Conservation (phyloP, 2,888 invertebrate genomes). For the Apamea anceps region DNA sequence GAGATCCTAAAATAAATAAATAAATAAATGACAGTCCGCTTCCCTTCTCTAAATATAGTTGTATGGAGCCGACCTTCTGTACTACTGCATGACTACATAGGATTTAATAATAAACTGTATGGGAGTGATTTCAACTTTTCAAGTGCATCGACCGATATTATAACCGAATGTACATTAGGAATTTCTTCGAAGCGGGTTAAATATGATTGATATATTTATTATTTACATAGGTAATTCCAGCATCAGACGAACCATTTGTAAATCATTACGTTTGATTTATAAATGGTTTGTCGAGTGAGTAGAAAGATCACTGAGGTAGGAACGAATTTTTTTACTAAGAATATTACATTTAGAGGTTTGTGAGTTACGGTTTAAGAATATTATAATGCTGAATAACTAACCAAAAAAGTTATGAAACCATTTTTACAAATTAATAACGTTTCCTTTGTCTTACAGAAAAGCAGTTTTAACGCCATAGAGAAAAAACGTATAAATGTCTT, state of each 20-base stretch:
- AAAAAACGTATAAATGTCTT: not conserved
- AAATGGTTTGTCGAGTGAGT: not conserved
- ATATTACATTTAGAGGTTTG: not conserved
- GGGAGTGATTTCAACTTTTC: conserved; percentile 26
- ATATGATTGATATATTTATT: conserved; percentile 18
- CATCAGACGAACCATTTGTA: not conserved
- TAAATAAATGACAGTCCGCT: too few relatives aligned
- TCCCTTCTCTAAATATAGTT: not conserved
- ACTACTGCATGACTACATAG: not conserved
- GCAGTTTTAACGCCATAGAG: not conserved
- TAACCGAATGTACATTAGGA: not conserved
- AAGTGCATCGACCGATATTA: conserved; percentile 19
- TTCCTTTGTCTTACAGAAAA: not conserved
- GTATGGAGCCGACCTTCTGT: not conserved
- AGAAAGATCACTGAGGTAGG: not conserved
- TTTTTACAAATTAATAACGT: too few relatives aligned
- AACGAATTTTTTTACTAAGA: not conserved
- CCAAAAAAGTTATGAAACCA: too few relatives aligned
- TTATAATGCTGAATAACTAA: too few relatives aligned
- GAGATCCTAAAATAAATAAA: too few relatives aligned
- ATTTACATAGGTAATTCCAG: not conserved
- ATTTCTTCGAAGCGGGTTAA: conserved; percentile 12
- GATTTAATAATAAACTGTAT: conserved; percentile 25
- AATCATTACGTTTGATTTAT: not conserved
- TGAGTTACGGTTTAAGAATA: too few relatives aligned